phyloP scores from a whole-genome alignment of 2,888 invertebrate genomes.

The Torymus auratus region DNA sequence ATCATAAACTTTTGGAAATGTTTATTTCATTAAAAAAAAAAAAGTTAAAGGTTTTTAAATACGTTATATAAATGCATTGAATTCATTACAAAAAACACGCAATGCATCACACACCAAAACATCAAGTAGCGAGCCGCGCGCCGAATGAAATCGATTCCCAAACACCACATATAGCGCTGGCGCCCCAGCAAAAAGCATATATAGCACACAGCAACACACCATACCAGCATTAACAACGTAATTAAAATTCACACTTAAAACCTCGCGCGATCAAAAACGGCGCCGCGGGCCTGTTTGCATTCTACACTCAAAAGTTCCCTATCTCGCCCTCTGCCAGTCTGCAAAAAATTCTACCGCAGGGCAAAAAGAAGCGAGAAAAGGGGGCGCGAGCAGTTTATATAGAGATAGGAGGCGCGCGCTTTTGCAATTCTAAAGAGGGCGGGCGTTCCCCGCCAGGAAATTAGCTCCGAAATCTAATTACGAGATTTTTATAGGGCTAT shows the following conservation, averaged over 20 bases:
- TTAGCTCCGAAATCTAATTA: slow-evolving; percentile 76
- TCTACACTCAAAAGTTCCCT: slow-evolving; percentile 2
- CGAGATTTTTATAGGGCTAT: slow-evolving; percentile 76
- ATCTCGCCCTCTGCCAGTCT: not conserved
- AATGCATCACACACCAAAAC: no score
- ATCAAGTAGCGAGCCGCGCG: no score
- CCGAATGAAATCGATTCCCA: no score
- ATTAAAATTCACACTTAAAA: slow-evolving; percentile 47
- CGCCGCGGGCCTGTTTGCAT: slow-evolving; percentile 37
- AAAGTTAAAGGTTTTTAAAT: no score
- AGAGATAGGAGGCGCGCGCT: slow-evolving; percentile 40
- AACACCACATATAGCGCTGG: no score
- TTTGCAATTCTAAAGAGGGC: slow-evolving; percentile 56
- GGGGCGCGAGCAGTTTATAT: slow-evolving; percentile 30
- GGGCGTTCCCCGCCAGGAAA: slow-evolving; percentile 67
- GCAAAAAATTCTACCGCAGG: slow-evolving; percentile 16
- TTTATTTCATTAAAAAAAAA: no score
- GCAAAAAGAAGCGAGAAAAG: slow-evolving; percentile 23
- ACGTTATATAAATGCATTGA: no score
- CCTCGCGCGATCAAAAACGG: not conserved
- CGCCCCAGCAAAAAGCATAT: no score
- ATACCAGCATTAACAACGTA: slow-evolving; percentile 18
- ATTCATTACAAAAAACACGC: no score
- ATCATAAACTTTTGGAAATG: no score
- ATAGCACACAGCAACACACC: not conserved